These are phyloP conservation scores for Anolis carolinensis DNA, from an alignment of 2,113 vertebrate genomes.

Conservation along the genomic window DNA sequence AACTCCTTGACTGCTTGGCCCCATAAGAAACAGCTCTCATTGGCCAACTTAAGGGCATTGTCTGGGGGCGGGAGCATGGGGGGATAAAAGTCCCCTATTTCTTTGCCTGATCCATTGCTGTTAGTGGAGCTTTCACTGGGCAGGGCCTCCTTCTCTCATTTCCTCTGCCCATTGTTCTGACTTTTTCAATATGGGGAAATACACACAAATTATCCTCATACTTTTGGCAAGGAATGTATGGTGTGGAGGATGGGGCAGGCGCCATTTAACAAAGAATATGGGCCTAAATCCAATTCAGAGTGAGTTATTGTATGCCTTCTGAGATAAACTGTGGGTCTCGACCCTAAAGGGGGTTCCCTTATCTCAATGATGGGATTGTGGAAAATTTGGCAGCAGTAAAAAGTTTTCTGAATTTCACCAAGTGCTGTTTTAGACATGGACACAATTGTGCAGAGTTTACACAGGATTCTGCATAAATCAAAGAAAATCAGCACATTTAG, in stretches of 20 bases:
- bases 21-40: not conserved
- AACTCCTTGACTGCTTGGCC: not conserved
- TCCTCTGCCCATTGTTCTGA: constrained; percentile 32
- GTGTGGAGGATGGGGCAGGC: not conserved
- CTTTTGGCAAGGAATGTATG: constrained; percentile 6
- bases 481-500: no score
- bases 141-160: constrained; percentile 14
- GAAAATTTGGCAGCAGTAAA: no score
- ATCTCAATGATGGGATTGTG: no score
- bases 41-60: not conserved
- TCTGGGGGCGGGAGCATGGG: no score
- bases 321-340: no score
- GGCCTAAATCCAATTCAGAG: not conserved
- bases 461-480: no score
- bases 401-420: no score
- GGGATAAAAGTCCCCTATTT: not conserved
- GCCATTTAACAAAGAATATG: not conserved
- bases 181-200: constrained; percentile 34
- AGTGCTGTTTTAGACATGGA: no score
- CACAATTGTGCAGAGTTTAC: no score
- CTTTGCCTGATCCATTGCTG: not conserved
- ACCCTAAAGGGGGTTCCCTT: no score
- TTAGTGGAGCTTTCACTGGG: not conserved
- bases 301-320: no score
- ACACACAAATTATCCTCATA: not conserved